Evolutionary conservation across 1,140 invertebrate genomes (phyloP).

Genomic region (Drosophila prosaltans): DNA sequence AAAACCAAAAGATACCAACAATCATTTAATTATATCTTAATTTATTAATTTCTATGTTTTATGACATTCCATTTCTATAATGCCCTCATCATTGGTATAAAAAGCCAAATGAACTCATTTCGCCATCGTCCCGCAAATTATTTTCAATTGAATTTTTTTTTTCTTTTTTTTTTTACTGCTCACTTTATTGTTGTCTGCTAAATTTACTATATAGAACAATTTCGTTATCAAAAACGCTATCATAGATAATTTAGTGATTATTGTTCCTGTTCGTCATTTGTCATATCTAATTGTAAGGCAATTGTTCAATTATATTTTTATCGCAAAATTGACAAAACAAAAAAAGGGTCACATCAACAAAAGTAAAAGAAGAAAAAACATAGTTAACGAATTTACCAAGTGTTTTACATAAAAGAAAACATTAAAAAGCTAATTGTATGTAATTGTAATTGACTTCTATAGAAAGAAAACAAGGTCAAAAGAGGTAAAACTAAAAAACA

Average conservation of each 20-base stretch:
- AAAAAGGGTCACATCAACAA: no score
- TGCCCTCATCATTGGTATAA: constrained; percentile 13
- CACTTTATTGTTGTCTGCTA: constrained; percentile 9
- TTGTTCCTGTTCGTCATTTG: not conserved
- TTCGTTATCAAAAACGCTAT: constrained; percentile 22
- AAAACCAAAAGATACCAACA: no score
- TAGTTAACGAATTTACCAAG: no score
- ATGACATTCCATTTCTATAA: not conserved
- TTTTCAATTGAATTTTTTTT: constrained; percentile 7
- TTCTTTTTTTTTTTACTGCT: constrained; percentile 4
- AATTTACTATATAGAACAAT: constrained; percentile 13
- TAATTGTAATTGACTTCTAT: no score
- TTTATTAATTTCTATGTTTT: no score
- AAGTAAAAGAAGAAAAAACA: no score
- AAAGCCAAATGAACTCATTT: constrained; percentile 51
- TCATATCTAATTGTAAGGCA: not conserved
- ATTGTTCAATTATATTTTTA: constrained; percentile 14
- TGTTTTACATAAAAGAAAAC: no score
- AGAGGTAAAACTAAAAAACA: no score
- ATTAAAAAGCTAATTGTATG: no score
- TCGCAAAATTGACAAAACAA: constrained; percentile 24
- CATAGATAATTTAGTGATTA: constrained; percentile 27
- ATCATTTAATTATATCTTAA: no score
- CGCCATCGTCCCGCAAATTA: constrained; percentile 42
- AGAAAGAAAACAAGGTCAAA: no score